These are phyloP conservation scores for Cricetomys ansorgei DNA, from an alignment of 2,113 vertebrate species.

Conservation along the genomic window DNA sequence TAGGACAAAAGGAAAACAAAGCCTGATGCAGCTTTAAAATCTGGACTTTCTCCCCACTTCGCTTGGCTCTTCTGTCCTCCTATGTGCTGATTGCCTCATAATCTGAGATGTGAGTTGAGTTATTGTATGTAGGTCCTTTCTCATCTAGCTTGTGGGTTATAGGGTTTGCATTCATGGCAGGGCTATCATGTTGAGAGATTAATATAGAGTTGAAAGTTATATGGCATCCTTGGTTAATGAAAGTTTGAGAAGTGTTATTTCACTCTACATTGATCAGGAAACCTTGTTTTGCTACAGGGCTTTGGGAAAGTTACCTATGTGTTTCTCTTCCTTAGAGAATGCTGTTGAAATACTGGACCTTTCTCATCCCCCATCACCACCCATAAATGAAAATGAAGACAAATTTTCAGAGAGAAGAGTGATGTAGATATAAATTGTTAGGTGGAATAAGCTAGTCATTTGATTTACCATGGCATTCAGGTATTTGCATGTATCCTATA, in stretches of 20 bases:
- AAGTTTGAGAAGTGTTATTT: background rate
- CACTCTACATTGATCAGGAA: background rate
- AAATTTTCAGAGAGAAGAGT: background rate
- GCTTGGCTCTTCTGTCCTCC: background rate
- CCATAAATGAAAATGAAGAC: background rate
- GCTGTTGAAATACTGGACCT: background rate
- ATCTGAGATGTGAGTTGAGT: background rate
- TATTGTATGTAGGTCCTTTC: background rate
- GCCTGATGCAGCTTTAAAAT: background rate
- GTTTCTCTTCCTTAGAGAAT: conserved; percentile 16
- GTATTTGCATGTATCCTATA: background rate
- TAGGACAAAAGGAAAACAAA: background rate
- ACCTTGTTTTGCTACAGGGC: background rate
- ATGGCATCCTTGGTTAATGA: background rate
- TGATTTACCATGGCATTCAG: background rate
- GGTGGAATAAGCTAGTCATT: background rate
- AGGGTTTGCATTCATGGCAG: background rate
- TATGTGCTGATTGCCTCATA: background rate
- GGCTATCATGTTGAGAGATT: background rate
- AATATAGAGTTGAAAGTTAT: background rate
- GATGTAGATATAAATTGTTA: background rate
- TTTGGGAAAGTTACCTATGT: background rate
- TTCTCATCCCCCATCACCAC: background rate
- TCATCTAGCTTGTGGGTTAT: background rate
- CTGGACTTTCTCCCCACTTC: background rate